Percentiles rank a stretch among this genome's conserved stretches.
Conservation (phyloP, 2,113 vertebrate genomes). For the Plecturocebus donacophilus region DNA sequence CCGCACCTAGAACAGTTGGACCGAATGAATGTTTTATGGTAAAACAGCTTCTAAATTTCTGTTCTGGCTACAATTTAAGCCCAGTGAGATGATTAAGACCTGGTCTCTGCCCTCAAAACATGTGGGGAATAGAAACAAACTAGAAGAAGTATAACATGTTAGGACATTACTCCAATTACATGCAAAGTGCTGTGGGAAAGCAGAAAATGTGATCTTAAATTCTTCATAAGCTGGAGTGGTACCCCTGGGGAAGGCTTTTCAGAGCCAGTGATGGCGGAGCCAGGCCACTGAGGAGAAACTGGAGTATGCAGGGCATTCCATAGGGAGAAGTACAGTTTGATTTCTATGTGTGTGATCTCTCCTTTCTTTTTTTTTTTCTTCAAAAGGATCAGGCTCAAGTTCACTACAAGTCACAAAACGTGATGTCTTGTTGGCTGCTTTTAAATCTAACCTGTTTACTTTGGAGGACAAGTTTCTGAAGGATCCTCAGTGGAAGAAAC, state of each 20-base stretch:
- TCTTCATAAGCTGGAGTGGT: not conserved
- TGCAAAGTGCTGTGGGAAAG: not conserved
- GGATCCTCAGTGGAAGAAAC: constrained; percentile 77
- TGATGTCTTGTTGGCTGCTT: constrained; percentile 82
- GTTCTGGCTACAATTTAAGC: not conserved
- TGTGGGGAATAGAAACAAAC: not conserved
- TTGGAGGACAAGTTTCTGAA: constrained; percentile 84
- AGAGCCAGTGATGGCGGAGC: not conserved
- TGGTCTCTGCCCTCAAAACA: not conserved
- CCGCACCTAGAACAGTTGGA: not conserved
- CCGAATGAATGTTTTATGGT: not conserved
- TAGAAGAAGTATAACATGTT: not conserved
- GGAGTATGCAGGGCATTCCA: not conserved
- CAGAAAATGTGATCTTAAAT: not conserved
- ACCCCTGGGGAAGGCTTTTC: not conserved
- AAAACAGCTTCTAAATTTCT: not conserved
- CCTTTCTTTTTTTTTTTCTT: not conserved
- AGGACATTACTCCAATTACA: not conserved
- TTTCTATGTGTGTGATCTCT: not conserved
- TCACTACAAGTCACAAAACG: constrained; percentile 80
- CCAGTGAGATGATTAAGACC: not conserved
- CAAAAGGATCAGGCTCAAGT: constrained; percentile 76
- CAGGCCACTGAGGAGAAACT: not conserved
- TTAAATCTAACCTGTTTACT: constrained; percentile 84
- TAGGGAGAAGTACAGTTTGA: not conserved